Evolutionary conservation across 2,888 invertebrate genomes (phyloP).

Genomic region (Chaetoderma sp.): DNA sequence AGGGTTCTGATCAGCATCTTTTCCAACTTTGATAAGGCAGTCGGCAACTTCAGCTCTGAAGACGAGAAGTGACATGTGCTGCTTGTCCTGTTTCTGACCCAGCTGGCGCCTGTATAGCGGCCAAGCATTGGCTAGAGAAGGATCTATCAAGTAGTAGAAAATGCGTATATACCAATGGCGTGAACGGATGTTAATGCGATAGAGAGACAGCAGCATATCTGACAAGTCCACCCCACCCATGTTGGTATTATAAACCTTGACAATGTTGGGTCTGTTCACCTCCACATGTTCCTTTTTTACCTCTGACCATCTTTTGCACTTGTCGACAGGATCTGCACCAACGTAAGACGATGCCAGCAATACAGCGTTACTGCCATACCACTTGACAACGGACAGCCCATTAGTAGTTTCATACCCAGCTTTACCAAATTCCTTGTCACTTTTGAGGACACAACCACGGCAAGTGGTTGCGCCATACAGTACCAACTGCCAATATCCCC

Average conservation of each 20-base stretch:
- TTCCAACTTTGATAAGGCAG: too few species aligned
- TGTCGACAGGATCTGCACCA: not conserved
- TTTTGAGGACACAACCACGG: not conserved
- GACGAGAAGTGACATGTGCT: too few species aligned
- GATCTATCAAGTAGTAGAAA: not conserved
- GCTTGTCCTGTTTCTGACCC: not conserved
- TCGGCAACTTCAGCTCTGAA: too few species aligned
- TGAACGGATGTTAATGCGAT: not conserved
- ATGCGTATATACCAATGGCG: not conserved
- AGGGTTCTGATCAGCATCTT: too few species aligned
- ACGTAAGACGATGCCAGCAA: not conserved
- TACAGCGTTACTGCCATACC: not conserved
- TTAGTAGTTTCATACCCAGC: too few species aligned
- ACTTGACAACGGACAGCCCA: not conserved
- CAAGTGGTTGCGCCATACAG: too few species aligned
- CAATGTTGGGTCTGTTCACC: not conserved
- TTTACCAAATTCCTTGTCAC: not conserved
- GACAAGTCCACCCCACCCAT: conserved; percentile 4
- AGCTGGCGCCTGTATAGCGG: not conserved
- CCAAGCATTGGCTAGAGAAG: not conserved
- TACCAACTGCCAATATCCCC: too few species aligned
- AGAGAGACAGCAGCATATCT: not conserved
- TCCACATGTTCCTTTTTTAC: conserved; percentile 1
- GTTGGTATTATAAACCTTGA: conserved; percentile 1
- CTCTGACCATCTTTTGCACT: not conserved